Base-by-base conservation (phyloP, 2,797 vertebrate genomes). In the Zalophus californianus region DNA sequence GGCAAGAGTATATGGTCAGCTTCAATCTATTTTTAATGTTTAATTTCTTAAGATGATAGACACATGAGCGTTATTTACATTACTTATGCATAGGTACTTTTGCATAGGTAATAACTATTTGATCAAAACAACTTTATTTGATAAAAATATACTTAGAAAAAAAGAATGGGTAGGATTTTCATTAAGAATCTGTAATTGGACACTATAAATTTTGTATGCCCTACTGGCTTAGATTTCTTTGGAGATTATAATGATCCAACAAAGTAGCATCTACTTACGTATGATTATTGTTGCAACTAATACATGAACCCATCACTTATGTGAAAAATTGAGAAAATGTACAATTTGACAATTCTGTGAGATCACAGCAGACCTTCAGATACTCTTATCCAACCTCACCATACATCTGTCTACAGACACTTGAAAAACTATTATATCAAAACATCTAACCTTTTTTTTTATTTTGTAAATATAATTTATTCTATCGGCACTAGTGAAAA, bases 401-500 rank as follows among this genome's bases (percentile, higher is more conserved):
- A 18, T 13, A 23, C 1, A 50, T 60, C 25, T 85, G 16, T 23
- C n/a, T 10, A n/a, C 12, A 95, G 14, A 97, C 94, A 98, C 96
- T 93, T 97, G 98, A 97, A 97, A 98, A 98, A 91, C 94, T 96
- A 84, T 98, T 96, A 98, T 97, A 98, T 97, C 94, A 98, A 98
- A 98, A 98, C 96, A 98, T 97, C 88, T 84, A 91, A 94, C 94
- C 96, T 97, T 97, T 96, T 95, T 87, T 23, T 97, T 97, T 58
- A 56, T 79, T 97, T 98, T 98, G 92, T 82, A 66, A 96, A 97
- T 98, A 83, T 97, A 95, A 93, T 96, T 98, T 98, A 97, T 97
- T 98, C 97, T 98, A 94, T 98, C 96, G 91, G 94, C 97, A 96
- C 96, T 98, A 48, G 96, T 98, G 98, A 98, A 98, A 98, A 98